phyloP scores from a whole-genome alignment of 2,888 invertebrate species.

The Xestia ashworthii region DNA sequence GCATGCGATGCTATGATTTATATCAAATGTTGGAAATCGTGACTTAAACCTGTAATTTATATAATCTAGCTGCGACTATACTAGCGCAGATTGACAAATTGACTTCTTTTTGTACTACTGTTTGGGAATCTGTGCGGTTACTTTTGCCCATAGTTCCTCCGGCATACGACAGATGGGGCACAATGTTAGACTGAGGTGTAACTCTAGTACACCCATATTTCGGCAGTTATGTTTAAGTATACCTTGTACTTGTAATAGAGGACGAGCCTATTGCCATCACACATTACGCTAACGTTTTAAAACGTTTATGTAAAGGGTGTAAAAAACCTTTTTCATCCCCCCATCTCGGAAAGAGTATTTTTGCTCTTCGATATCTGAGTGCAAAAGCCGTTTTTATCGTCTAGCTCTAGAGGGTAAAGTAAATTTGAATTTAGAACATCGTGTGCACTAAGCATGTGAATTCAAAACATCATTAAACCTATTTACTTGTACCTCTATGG shows the following conservation, averaged over 20 bases:
- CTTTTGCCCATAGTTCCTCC: not conserved
- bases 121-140: not conserved
- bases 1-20: conserved; percentile 40
- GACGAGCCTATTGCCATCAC: not conserved
- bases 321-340: too few species aligned
- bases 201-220: not conserved
- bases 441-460: too few species aligned
- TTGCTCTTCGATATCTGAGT: too few species aligned
- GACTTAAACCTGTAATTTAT: conserved; percentile 35
- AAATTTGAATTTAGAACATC: too few species aligned
- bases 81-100: not conserved
- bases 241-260: not conserved
- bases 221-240: not conserved
- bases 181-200: not conserved
- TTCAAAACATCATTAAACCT: too few species aligned
- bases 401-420: too few species aligned
- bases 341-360: too few species aligned
- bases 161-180: not conserved
- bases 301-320: too few species aligned
- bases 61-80: conserved; percentile 5
- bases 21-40: conserved; percentile 39
- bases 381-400: too few species aligned
- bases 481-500: too few species aligned
- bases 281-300: not conserved
- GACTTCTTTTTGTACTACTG: conserved; percentile 3